Percentiles rank a stretch among this genome's conserved stretches.
These are phyloP conservation scores for Chanos chanos DNA, from an alignment of 2,797 vertebrate species.

Conservation along the genomic window DNA sequence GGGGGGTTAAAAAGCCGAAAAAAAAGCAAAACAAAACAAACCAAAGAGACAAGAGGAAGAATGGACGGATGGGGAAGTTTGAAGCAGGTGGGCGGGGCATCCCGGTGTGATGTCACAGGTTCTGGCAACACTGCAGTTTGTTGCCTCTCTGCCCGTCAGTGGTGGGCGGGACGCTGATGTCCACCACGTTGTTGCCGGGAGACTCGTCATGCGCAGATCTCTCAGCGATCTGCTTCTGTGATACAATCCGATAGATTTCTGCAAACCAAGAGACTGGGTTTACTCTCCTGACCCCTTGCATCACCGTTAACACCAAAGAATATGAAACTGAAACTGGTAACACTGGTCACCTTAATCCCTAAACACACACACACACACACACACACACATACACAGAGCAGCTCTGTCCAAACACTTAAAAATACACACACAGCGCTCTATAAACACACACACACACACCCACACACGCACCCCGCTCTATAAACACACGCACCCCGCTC, in stretches of 20 bases:
- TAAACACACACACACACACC: too few relatives aligned
- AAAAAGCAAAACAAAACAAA: constrained; percentile 55
- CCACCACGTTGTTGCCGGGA: constrained; percentile 91
- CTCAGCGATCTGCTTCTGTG: constrained; percentile 96
- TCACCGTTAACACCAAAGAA: neutral
- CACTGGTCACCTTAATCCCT: too few relatives aligned
- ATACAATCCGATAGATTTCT: constrained; percentile 98
- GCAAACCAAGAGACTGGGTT: constrained; percentile 25
- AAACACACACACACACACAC: too few relatives aligned
- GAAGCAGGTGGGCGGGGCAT: constrained; percentile 18
- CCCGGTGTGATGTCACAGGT: constrained; percentile 78
- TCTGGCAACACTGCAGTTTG: constrained; percentile 97
- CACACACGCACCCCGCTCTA: too few relatives aligned
- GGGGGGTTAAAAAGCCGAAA: too few relatives aligned
- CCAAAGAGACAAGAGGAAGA: constrained; percentile 39
- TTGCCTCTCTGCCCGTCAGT: constrained; percentile 90
- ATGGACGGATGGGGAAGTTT: constrained; percentile 37
- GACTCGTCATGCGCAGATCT: constrained; percentile 92
- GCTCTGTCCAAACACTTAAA: too few relatives aligned
- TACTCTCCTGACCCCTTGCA: too few relatives aligned
- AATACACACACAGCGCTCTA: too few relatives aligned
- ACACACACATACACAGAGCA: too few relatives aligned
- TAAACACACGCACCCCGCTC: neutral
- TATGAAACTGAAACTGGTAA: neutral
- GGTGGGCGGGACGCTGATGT: constrained; percentile 95